Evolutionary conservation across 2,797 vertebrate genomes (phyloP).

Genomic region (Gadopsis bispinosus): DNA sequence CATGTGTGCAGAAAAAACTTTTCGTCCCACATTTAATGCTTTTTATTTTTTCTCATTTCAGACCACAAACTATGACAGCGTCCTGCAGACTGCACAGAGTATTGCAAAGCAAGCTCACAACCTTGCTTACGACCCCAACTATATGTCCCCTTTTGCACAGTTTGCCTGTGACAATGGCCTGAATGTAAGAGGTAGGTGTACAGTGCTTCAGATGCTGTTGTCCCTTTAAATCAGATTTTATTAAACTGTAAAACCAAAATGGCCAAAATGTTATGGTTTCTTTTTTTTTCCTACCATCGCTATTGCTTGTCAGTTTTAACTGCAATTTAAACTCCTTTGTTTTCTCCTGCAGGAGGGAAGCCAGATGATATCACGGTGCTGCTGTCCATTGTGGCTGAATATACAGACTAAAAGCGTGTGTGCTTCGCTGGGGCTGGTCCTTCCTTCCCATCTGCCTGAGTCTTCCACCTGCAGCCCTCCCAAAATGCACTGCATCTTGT

Average conservation of each 20-base stretch:
- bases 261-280: too few species aligned
- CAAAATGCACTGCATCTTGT: conserved; percentile 55
- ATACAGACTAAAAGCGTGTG: conserved; percentile 89
- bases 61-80: conserved; percentile 96
- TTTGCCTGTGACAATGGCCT: conserved; percentile 98
- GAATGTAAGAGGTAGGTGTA: conserved; percentile 94
- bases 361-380: conserved; percentile 99
- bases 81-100: conserved; percentile 96
- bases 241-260: not conserved
- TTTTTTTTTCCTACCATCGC: not conserved
- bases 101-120: conserved; percentile 98
- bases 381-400: conserved; percentile 98
- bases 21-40: not conserved
- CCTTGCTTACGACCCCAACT: conserved; percentile 97
- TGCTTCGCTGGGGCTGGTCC: conserved; percentile 44
- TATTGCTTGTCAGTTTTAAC: not conserved
- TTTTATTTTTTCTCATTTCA: conserved; percentile 63
- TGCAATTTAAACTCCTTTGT: not conserved
- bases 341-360: conserved; percentile 90
- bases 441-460: conserved; percentile 57
- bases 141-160: conserved; percentile 99
- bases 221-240: not conserved
- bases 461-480: conserved; percentile 73
- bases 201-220: not conserved
- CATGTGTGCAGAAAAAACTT: accelerated